Conservation (phyloP, 1,140 invertebrate genomes). For the Ridgeia piscesae region DNA sequence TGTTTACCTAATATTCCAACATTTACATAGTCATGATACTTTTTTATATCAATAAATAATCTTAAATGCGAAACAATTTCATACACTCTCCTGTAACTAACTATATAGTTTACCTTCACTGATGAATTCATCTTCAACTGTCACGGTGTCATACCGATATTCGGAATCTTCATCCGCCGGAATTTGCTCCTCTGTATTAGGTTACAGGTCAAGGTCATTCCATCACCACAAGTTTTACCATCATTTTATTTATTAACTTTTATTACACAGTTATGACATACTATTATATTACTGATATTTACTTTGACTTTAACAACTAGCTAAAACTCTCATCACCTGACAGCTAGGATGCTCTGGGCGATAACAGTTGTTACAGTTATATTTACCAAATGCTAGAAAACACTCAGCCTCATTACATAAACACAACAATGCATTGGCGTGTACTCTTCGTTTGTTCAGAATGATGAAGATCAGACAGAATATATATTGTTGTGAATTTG, state of each 20-base stretch:
- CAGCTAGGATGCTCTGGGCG: no score
- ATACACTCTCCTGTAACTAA: neutral
- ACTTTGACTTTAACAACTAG: neutral
- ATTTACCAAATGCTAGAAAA: no score
- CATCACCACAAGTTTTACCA: neutral
- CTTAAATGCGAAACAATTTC: neutral
- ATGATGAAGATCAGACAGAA: no score
- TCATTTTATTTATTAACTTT: neutral
- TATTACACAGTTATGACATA: neutral
- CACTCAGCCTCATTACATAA: no score
- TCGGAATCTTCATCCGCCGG: conserved; percentile 44
- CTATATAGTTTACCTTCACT: conserved; percentile 36
- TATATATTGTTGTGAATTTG: no score
- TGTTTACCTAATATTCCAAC: no score
- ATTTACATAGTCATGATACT: no score
- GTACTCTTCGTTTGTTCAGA: no score
- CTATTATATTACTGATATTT: neutral
- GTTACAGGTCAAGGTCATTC: neutral
- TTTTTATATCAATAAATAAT: no score
- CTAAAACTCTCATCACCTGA: no score
- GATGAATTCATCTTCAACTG: conserved; percentile 50
- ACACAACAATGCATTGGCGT: no score
- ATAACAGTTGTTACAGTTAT: no score
- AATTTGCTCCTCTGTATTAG: conserved; percentile 34
- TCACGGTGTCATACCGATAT: conserved; percentile 49